A percentile compares a stretch with the other conserved stretches of the same genome.
phyloP scores from a whole-genome alignment of 1,140 invertebrate genomes.

The Eupristina koningsbergeri region DNA sequence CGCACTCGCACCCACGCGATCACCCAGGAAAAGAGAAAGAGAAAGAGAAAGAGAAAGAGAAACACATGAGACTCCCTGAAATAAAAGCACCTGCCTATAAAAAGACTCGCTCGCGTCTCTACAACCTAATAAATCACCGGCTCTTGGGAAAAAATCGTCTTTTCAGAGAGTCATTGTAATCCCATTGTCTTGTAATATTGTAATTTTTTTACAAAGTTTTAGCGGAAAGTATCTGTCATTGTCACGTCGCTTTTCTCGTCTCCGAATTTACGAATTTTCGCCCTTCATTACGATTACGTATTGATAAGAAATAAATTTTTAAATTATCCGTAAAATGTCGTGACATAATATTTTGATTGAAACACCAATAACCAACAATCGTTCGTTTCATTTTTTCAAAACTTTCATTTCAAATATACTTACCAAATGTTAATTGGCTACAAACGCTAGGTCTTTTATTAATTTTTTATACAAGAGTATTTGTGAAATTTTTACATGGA shows the following conservation, averaged over 20 bases:
- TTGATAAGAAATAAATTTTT: no score
- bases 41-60: background rate
- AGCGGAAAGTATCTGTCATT: conserved; percentile 6
- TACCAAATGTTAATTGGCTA: no score
- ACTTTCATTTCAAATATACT: no score
- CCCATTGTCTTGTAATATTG: background rate
- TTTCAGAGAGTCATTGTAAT: background rate
- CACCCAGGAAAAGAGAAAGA: background rate
- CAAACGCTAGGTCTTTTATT: no score
- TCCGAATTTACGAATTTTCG: background rate
- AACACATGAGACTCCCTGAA: background rate
- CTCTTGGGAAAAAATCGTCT: background rate
- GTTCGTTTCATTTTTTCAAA: no score
- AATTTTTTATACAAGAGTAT: no score
- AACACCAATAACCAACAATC: no score
- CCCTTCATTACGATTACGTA: no score
- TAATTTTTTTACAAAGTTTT: background rate
- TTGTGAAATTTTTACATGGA: no score
- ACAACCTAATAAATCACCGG: conserved; percentile 1
- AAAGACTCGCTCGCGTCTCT: background rate
- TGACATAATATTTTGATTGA: no score
- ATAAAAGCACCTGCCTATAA: conserved; percentile 27
- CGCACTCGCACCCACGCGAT: background rate
- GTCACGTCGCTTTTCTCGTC: background rate
- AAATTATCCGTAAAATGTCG: no score